Percentiles rank a stretch among this genome's conserved stretches.
Conservation (phyloP, 2,113 vertebrate species). For the Poeciliopsis retropinna region DNA sequence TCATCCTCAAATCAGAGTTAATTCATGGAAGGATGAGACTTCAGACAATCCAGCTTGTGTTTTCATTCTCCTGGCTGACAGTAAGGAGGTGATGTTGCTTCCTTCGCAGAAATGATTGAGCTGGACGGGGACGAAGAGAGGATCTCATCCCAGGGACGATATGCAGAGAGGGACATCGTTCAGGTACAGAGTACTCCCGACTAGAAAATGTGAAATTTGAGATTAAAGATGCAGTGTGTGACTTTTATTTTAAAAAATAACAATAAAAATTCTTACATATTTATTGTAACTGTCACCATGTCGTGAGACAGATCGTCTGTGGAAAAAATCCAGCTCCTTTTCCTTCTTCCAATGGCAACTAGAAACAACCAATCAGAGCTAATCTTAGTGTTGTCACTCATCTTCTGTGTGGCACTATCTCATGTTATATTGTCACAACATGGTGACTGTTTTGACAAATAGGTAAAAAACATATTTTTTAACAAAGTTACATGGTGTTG, state of each 20-base stretch:
- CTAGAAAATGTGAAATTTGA: constrained; percentile 25
- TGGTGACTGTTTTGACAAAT: too few relatives aligned
- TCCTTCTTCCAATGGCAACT: too few relatives aligned
- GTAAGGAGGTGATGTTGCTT: constrained; percentile 36
- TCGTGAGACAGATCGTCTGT: too few relatives aligned
- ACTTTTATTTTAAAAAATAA: too few relatives aligned
- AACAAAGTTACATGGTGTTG: not conserved
- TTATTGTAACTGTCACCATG: too few relatives aligned
- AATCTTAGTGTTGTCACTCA: too few relatives aligned
- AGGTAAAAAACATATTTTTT: too few relatives aligned
- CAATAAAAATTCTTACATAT: too few relatives aligned
- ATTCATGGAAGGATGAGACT: not conserved
- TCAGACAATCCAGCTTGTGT: not conserved
- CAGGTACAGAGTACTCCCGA: constrained; percentile 81
- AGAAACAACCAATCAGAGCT: too few relatives aligned
- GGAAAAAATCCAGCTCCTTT: too few relatives aligned
- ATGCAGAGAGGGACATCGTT: constrained; percentile 96
- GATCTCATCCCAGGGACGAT: constrained; percentile 94
- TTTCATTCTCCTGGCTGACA: constrained; percentile 14
- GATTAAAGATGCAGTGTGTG: constrained; percentile 11
- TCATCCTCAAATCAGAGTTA: not conserved
- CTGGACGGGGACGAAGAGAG: constrained; percentile 95
- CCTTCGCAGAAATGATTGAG: constrained; percentile 91
- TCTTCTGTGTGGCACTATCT: too few relatives aligned
- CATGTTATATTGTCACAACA: too few relatives aligned